A percentile compares a stretch with the other conserved stretches of the same genome.
Evolutionary conservation across 2,113 vertebrate genomes (phyloP).

Genomic region (Nestor notabilis): DNA sequence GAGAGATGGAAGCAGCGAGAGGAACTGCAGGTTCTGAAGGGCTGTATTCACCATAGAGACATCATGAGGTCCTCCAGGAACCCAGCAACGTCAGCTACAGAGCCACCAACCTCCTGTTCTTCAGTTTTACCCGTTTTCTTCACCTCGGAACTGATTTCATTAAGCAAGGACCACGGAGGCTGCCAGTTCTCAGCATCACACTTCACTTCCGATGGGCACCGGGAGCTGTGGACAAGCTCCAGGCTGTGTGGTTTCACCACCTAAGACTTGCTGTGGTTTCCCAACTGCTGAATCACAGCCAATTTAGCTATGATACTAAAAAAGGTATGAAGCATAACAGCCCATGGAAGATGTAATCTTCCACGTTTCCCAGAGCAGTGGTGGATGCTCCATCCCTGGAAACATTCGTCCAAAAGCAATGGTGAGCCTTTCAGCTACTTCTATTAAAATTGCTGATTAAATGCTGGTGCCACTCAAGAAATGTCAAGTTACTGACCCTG

Average conservation of each 20-base stretch:
- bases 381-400: background rate
- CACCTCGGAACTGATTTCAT: background rate
- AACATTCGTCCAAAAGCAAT: background rate
- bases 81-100: accelerated
- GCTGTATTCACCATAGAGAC: background rate
- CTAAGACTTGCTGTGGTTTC: background rate
- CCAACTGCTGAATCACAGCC: accelerated
- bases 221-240: background rate
- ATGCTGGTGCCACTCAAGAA: background rate
- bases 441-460: slow-evolving; percentile 15
- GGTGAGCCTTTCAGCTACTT: background rate
- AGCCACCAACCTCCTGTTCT: background rate
- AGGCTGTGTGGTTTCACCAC: background rate
- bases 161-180: background rate
- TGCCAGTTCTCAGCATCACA: background rate
- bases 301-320: background rate
- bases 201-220: background rate
- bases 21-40: background rate
- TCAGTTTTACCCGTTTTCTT: background rate
- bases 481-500: background rate
- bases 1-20: background rate
- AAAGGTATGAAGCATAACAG: background rate
- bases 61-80: background rate
- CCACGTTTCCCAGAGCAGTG: background rate
- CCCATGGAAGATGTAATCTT: background rate